Base-by-base conservation (phyloP, 2,888 invertebrate species). In the Agonopterix arenella region DNA sequence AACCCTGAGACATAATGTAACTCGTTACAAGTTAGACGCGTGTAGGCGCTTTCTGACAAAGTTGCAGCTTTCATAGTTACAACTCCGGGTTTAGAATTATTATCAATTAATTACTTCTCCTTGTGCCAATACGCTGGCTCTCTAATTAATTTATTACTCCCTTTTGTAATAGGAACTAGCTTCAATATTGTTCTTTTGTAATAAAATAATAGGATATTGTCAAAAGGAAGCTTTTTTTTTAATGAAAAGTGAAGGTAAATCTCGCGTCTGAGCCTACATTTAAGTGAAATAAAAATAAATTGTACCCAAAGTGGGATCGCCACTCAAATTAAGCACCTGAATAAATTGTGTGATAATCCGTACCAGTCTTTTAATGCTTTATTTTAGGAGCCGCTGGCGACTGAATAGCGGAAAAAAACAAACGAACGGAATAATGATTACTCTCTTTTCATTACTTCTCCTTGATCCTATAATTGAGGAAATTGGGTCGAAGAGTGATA, bases 291-390 rank as follows among this genome's bases (percentile, higher is more conserved):
- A 85, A 85, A 84, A 84, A 84, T 82, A 85, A 86, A 85, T 84
- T 82, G 76, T 73, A 65, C 78, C 70, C 76, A 76, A 82, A 85
- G 82, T 80, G 80, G 79, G 78, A 80, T 81, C 72, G 83, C 75
- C 80, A 77, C 83, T 84, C 82, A 85, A 88, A 88, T 86, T 84
- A 88, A 88, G 86, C 88, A 86, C 85, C 88, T 86, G 88, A 85
- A 88, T 88, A 88, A 88, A 88, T 88, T 88, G 84, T 81, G 83
- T 79, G 86, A 85, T 88, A 88, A 88, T 88, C 88, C 86, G 66
- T 66, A 78, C 79, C 76, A 80, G 84, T 85, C 80, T 83, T 84
- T 84, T 80, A 84, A 84, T 84, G 84, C 75, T 82, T 84, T 79
- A 79, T 76, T 73, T 73, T 59, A 65, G 66, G 70, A 72, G 80